phyloP scores from a whole-genome alignment of 2,113 vertebrate species.

The Thamnophis sirtalis region DNA sequence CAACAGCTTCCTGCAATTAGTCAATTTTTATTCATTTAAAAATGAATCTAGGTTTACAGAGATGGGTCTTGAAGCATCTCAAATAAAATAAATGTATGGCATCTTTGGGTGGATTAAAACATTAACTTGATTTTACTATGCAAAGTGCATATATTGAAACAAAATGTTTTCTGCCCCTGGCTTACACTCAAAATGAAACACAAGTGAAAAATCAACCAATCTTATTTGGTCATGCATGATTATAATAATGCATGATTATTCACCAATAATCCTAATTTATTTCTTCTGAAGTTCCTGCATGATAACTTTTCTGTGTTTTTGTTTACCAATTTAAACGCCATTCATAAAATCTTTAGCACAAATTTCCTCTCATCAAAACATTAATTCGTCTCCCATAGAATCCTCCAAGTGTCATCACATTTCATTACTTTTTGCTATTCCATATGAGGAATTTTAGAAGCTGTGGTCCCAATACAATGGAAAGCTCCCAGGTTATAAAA shows the following conservation, averaged over 20 bases:
- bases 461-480: neutral
- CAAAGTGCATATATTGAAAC: neutral
- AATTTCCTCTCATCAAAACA: neutral
- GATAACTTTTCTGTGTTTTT: neutral
- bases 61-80: neutral
- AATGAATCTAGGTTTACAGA: neutral
- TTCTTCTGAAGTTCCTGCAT: neutral
- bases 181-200: neutral
- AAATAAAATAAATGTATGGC: neutral
- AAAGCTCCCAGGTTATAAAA: neutral
- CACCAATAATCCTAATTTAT: neutral
- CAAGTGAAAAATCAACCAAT: neutral
- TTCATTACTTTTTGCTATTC: neutral
- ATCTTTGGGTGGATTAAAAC: neutral
- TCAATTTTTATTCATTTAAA: neutral
- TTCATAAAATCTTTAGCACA: neutral
- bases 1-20: constrained; percentile 81
- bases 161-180: neutral
- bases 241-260: neutral
- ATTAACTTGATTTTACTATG: neutral
- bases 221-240: neutral
- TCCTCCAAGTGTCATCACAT: neutral
- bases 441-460: neutral
- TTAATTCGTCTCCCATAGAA: neutral
- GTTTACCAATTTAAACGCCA: neutral